These are phyloP conservation scores for Chloroclysta siterata DNA, from an alignment of 2,888 invertebrate genomes.

Conservation along the genomic window DNA sequence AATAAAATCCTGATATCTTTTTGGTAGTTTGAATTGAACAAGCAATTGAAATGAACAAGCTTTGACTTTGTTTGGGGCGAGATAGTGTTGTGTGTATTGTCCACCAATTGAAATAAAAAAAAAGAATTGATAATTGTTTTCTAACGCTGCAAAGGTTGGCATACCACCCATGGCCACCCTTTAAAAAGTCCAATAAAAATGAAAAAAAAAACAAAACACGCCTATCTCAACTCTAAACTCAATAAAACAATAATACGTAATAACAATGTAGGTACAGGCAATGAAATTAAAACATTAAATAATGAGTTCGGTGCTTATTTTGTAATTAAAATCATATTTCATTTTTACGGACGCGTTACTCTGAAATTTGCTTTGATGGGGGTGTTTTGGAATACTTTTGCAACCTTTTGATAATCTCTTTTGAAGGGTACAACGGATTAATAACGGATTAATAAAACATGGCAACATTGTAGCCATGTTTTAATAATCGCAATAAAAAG, in stretches of 20 bases:
- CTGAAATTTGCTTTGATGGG: slow-evolving; percentile 2
- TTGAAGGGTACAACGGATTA: not conserved
- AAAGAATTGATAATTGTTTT: too few relatives aligned
- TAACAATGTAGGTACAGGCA: not conserved
- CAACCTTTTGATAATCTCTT: not conserved
- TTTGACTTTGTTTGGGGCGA: too few relatives aligned
- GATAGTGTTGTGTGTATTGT: too few relatives aligned
- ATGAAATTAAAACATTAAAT: slow-evolving; percentile 1
- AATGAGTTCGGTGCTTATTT: slow-evolving; percentile 11
- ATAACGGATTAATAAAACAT: too few relatives aligned
- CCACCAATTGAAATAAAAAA: too few relatives aligned
- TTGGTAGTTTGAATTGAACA: too few relatives aligned
- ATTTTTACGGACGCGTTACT: slow-evolving; percentile 8
- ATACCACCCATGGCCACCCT: too few relatives aligned
- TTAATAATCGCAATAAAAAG: not conserved
- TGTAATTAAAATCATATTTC: slow-evolving; percentile 20
- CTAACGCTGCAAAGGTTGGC: too few relatives aligned
- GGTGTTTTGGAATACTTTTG: slow-evolving; percentile 6
- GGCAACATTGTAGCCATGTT: slow-evolving; percentile 1
- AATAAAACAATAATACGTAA: not conserved
- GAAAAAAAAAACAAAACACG: not conserved
- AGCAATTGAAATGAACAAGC: too few relatives aligned
- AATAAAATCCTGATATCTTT: too few relatives aligned
- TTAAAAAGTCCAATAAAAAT: not conserved
- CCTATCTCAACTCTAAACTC: too few relatives aligned